Evolutionary conservation across 37 sponge, comb jelly and placozoan genomes (phyloP).

Genomic region (Tethya wilhelma): DNA sequence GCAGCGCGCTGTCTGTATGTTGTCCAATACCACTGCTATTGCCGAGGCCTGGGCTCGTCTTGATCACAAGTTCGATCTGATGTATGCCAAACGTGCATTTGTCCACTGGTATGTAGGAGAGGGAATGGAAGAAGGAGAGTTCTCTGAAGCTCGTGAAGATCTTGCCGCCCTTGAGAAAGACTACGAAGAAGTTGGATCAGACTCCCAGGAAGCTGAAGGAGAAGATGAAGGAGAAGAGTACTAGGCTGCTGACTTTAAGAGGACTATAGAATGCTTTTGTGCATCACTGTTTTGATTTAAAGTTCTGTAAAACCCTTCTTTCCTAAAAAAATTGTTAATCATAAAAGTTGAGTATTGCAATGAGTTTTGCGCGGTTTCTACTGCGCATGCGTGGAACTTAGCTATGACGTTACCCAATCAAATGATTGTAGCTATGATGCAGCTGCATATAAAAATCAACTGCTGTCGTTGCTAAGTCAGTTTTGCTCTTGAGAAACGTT

Average conservation of each 20-base stretch:
- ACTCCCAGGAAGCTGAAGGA: slow-evolving; percentile 81
- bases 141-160: slow-evolving; percentile 96
- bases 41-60: slow-evolving; percentile 99
- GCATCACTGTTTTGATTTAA: too few relatives aligned
- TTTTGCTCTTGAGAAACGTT: too few relatives aligned
- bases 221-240: slow-evolving; percentile 88
- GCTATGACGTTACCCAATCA: too few relatives aligned
- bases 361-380: too few relatives aligned
- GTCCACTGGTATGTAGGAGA: slow-evolving; percentile 99
- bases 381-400: slow-evolving; percentile 11
- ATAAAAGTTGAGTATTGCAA: too few relatives aligned
- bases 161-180: slow-evolving; percentile 96
- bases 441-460: too few relatives aligned
- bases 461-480: too few relatives aligned
- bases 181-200: slow-evolving; percentile 91
- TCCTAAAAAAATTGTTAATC: too few relatives aligned
- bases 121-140: slow-evolving; percentile 99
- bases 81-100: slow-evolving; percentile 99
- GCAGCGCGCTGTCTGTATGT: slow-evolving; percentile 97
- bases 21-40: slow-evolving; percentile 97
- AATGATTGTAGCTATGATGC: too few relatives aligned
- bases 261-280: neutral
- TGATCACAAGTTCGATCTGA: slow-evolving; percentile 97
- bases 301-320: too few relatives aligned
- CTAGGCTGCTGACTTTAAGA: slow-evolving; percentile 19